Percentiles rank a stretch among this genome's conserved stretches.
Evolutionary conservation across 2,797 vertebrate genomes (phyloP).

Genomic region (Chaunax sp.): DNA sequence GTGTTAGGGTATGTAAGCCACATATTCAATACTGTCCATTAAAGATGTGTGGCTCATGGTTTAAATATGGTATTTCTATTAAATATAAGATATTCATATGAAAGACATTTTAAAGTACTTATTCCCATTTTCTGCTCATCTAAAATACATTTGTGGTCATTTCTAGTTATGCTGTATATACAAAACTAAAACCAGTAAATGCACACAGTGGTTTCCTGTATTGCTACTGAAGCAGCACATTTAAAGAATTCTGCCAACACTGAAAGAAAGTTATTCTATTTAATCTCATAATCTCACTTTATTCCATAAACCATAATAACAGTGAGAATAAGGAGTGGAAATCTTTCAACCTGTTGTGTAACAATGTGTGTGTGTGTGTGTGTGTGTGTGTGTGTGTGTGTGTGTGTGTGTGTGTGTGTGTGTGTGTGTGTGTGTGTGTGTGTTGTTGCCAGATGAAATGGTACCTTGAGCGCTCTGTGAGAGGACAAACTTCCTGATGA

Average conservation of each 20-base stretch:
- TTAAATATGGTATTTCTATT: background rate
- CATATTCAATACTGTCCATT: background rate
- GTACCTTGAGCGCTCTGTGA: constrained; percentile 93
- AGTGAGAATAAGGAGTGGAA: too few species aligned
- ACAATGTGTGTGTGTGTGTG: too few species aligned
- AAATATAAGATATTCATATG: too few species aligned
- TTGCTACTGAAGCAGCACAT: constrained; percentile 1
- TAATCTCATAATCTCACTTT: too few species aligned
- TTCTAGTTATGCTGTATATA: background rate
- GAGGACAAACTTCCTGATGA: constrained; percentile 97
- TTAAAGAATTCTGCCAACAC: too few species aligned
- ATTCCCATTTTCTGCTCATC: constrained; percentile 10
- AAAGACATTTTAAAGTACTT: constrained; percentile 3
- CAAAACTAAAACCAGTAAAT: constrained; percentile 6
- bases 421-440: background rate
- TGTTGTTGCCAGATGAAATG: constrained; percentile 26
- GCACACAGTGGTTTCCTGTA: background rate
- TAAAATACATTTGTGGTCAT: background rate
- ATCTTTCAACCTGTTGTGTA: constrained; percentile 14
- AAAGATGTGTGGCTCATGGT: background rate
- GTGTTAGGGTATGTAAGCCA: too few species aligned
- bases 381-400: too few species aligned
- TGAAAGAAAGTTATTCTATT: too few species aligned
- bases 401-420: too few species aligned
- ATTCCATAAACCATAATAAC: too few species aligned